These are phyloP conservation scores for Graptemys geographica DNA, from an alignment of 2,797 vertebrate species.

Conservation along the genomic window DNA sequence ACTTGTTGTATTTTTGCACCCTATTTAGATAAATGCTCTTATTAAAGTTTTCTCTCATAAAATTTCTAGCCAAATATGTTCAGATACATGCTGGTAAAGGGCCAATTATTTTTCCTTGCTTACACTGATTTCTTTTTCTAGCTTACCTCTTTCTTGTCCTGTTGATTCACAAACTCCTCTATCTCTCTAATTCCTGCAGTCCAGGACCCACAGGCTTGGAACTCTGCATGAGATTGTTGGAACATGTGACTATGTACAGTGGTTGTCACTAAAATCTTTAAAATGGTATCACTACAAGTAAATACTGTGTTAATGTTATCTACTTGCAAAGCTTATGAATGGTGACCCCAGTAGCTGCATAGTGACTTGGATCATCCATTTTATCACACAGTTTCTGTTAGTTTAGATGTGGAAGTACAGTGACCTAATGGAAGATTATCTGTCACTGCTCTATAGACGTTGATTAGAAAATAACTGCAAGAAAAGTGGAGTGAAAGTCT, in stretches of 20 bases:
- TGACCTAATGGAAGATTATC: background rate
- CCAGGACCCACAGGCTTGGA: accelerated
- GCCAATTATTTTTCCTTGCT: background rate
- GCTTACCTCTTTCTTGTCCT: background rate
- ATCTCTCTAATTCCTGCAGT: background rate
- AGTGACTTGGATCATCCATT: background rate
- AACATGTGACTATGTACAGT: background rate
- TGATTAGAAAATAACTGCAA: background rate
- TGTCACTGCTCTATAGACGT: accelerated
- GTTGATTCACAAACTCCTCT: background rate
- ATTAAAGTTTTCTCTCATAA: background rate
- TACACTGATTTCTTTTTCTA: background rate
- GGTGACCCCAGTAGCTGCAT: background rate
- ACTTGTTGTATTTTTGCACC: background rate
- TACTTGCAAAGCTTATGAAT: background rate
- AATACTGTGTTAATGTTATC: background rate
- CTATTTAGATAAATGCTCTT: background rate
- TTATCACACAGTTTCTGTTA: background rate
- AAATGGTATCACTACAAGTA: background rate
- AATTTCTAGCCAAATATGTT: slow-evolving; percentile 5
- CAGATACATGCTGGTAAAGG: background rate
- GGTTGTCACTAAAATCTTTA: background rate
- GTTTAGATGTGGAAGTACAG: accelerated
- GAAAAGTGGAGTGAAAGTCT: background rate
- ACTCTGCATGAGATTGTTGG: background rate